These are phyloP conservation scores for Harpalus rubripes DNA, from an alignment of 2,888 invertebrate genomes.

Conservation along the genomic window DNA sequence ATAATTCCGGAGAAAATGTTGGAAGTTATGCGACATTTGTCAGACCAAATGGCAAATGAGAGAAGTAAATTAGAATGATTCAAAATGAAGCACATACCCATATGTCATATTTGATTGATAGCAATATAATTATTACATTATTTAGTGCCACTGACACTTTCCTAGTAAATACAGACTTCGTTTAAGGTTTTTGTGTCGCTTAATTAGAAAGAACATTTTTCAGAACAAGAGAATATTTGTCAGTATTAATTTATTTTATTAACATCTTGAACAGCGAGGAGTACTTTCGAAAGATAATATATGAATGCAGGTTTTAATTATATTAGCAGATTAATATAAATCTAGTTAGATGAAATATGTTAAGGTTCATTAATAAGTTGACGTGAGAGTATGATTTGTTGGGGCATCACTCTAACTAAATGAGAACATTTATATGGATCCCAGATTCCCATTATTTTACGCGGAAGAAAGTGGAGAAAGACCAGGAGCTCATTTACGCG, in stretches of 20 bases:
- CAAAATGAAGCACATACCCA: conserved; percentile 5
- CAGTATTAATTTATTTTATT: conserved; percentile 34
- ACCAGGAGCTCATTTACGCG: neutral
- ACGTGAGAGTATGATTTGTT: conserved; percentile 35
- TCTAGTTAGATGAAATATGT: conserved; percentile 38
- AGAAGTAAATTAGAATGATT: conserved; percentile 9
- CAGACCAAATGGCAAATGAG: conserved; percentile 22
- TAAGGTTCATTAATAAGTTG: conserved; percentile 36
- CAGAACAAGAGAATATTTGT: conserved; percentile 19
- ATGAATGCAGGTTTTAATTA: conserved; percentile 46
- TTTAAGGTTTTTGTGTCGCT: conserved; percentile 17
- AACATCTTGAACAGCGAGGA: conserved; percentile 31
- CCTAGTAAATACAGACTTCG: conserved; percentile 9
- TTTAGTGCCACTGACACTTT: conserved; percentile 35
- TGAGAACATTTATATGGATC: neutral
- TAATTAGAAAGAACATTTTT: conserved; percentile 36
- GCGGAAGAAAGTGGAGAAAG: neutral
- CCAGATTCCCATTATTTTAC: neutral
- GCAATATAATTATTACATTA: conserved; percentile 43
- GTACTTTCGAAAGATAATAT: conserved; percentile 47
- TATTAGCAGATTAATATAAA: conserved; percentile 37
- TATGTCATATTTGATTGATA: conserved; percentile 23
- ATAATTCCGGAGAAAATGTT: conserved; percentile 18
- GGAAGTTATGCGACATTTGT: conserved; percentile 29
- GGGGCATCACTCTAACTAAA: neutral